Evolutionary conservation across 2,797 vertebrate species (phyloP), one percentile per base, ranked within the genome.

Genomic region (Acomys russatus): DNA sequence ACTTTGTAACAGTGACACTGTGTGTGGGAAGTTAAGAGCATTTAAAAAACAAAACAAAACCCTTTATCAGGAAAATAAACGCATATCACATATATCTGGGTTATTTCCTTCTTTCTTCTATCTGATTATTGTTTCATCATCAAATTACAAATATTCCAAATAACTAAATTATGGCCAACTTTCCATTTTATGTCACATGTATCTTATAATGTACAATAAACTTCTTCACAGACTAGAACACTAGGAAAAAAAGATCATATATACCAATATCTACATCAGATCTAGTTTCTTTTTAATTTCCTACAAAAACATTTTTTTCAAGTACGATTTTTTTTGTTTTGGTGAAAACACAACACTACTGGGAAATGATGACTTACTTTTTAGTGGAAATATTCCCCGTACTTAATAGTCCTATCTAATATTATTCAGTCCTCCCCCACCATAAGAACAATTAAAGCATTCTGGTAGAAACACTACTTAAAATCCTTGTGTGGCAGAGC

Each of bases 1-100:
- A 95, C 96, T 98, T 93, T 97, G 93, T 94, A 98, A 97, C 98
- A 98, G 97, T 97, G 56, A 96, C 94, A 96, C 11, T 94, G 94
- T 66, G 30, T 97, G 98, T 98, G 96, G 98, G 98, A 98, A 96
- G 98, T 92, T 95, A 98, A 98, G 98, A 98, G 98, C 98, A 98
- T 98, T 98, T 98, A 59, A 59, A 59, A 59, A 59, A 59, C 56
- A 4, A 59, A 59, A 59, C 90, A 17, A 59, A 59, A 15, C 91
- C 96, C 97, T 97, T 98, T 96, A 98, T 97, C 77, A 88, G 97
- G 91, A 96, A 96, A 94, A 95, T 94, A 92, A 74, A 82, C 66
- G 95, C 7, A 51, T 82, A 97, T 25, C 44, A 4, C 44, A 44
- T 44, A 44, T 44, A 96, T 68, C 44, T 79, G 3, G 28, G 71